These are phyloP conservation scores for Phalera bucephala DNA, from an alignment of 2,888 invertebrate genomes.

Conservation along the genomic window DNA sequence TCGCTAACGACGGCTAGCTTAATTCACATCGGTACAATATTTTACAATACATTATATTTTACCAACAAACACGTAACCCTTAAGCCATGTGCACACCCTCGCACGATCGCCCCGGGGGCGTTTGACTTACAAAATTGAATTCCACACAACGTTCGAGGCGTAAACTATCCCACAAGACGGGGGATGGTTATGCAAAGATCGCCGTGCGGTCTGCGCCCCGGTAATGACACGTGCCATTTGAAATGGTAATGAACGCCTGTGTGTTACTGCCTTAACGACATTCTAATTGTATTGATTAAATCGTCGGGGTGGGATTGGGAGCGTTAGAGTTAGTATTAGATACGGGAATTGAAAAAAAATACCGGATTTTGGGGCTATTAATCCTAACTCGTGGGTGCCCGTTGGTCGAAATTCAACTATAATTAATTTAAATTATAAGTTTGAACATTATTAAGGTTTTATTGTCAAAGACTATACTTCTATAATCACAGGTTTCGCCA, in stretches of 20 bases:
- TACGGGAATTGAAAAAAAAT: too few species aligned
- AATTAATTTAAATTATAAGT: too few species aligned
- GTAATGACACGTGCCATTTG: constrained; percentile 38
- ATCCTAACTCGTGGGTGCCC: too few species aligned
- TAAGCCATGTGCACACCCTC: constrained; percentile 20
- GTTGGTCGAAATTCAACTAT: too few species aligned
- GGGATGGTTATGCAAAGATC: constrained; percentile 38
- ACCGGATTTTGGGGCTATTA: too few species aligned
- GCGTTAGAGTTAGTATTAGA: too few species aligned
- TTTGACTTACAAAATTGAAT: constrained; percentile 69
- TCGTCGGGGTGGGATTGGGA: too few species aligned
- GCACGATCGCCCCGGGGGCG: constrained; percentile 23
- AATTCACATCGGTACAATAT: too few species aligned
- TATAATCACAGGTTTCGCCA: too few species aligned
- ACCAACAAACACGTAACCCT: constrained; percentile 12
- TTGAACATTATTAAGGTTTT: too few species aligned
- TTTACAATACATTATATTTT: constrained; percentile 1
- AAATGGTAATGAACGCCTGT: constrained; percentile 33
- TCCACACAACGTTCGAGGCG: constrained; percentile 56
- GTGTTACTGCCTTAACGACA: constrained; percentile 26
- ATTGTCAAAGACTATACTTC: too few species aligned
- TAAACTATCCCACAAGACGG: constrained; percentile 63
- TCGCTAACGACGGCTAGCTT: too few species aligned
- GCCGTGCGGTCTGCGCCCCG: constrained; percentile 21
- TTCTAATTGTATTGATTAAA: constrained; percentile 30